Percentiles rank a stretch among this genome's conserved stretches.
phyloP scores from a whole-genome alignment of 2,113 vertebrate species.

The Tetrao urogallus region DNA sequence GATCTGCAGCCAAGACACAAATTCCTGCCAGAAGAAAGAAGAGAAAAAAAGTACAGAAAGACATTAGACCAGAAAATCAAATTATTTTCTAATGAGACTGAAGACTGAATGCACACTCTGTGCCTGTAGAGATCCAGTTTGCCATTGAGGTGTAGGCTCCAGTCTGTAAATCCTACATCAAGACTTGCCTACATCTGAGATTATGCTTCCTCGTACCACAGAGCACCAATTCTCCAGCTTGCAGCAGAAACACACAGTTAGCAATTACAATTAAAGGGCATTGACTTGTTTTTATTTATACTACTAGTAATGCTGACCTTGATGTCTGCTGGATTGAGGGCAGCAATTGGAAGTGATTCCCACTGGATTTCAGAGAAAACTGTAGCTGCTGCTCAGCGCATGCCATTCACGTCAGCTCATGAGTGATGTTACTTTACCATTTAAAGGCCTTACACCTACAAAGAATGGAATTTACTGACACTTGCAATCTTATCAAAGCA shows the following conservation, averaged over 20 bases:
- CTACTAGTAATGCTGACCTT: neutral
- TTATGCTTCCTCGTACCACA: neutral
- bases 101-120: rapidly evolving
- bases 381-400: neutral
- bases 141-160: neutral
- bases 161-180: rapidly evolving
- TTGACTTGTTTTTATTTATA: neutral
- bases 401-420: neutral
- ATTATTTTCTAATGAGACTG: neutral
- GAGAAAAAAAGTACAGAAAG: neutral
- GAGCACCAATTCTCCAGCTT: neutral
- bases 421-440: neutral
- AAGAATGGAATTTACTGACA: neutral
- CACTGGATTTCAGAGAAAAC: neutral
- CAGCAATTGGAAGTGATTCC: neutral
- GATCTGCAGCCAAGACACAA: constrained; percentile 23
- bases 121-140: neutral
- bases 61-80: neutral
- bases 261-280: constrained; percentile 32
- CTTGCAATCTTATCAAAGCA: neutral
- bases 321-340: neutral
- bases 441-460: neutral
- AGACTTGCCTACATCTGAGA: neutral
- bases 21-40: constrained; percentile 17
- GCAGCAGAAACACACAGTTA: neutral